Evolutionary conservation across 2,797 vertebrate species (phyloP).

Genomic region (Gymnodraco acuticeps): DNA sequence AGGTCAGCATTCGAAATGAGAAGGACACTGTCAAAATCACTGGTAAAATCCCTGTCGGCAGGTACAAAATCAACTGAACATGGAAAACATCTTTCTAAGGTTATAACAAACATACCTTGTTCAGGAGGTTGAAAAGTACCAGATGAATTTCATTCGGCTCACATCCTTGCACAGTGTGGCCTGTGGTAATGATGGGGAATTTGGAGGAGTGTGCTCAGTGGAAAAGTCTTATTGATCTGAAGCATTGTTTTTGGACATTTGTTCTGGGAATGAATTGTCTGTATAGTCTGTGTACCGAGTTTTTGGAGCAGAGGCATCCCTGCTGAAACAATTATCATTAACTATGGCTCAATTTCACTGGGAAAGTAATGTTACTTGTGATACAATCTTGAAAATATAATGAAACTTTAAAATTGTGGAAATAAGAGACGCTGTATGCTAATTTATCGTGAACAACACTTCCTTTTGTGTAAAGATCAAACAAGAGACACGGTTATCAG

Average conservation of each 20-base stretch:
- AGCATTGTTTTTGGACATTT: slow-evolving; percentile 22
- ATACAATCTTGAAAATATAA: background rate
- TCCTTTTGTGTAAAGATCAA: background rate
- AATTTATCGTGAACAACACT: background rate
- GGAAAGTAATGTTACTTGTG: background rate
- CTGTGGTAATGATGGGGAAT: slow-evolving; percentile 39
- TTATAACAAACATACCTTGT: slow-evolving; percentile 22
- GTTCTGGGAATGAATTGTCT: slow-evolving; percentile 24
- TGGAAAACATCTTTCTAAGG: slow-evolving; percentile 26
- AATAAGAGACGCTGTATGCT: background rate
- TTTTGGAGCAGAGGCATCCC: background rate
- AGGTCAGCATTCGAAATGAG: slow-evolving; percentile 30
- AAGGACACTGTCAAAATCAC: slow-evolving; percentile 7
- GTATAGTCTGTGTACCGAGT: slow-evolving; percentile 4
- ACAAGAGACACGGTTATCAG: background rate
- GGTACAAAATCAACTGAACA: slow-evolving; percentile 19
- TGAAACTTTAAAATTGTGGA: background rate
- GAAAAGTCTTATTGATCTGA: slow-evolving; percentile 37
- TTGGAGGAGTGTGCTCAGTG: slow-evolving; percentile 4
- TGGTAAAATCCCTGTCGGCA: slow-evolving; percentile 23
- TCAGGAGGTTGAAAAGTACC: slow-evolving; percentile 31
- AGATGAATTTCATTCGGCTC: slow-evolving; percentile 8
- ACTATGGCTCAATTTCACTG: background rate
- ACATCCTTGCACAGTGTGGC: slow-evolving; percentile 3
- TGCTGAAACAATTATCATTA: background rate